Evolutionary conservation across 53 echinoderm and acorn worm genomes (phyloP).

Genomic region (Hippasteria phrygiana): DNA sequence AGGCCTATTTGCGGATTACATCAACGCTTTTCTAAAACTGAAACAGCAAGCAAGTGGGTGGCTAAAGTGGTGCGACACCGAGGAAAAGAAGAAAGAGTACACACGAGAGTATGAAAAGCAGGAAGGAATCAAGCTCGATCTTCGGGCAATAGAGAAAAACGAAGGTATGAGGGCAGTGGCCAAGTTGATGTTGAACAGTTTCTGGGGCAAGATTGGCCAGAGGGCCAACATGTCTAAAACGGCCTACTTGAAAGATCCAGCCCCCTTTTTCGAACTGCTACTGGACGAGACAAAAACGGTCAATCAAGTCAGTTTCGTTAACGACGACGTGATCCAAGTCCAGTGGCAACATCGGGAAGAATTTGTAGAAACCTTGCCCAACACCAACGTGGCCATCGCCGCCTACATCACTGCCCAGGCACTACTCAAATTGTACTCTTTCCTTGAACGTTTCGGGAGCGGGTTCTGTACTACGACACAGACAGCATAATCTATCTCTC

Average conservation of each 20-base stretch:
- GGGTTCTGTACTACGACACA: constrained; percentile 38
- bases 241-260: not conserved
- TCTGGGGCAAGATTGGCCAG: constrained; percentile 55
- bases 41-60: not conserved
- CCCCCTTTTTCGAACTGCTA: not conserved
- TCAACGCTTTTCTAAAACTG: not conserved
- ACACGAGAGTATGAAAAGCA: not conserved
- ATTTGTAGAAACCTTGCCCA: no score
- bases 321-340: constrained; percentile 19
- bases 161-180: constrained; percentile 13
- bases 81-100: not conserved
- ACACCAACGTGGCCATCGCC: constrained; percentile 39
- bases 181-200: constrained; percentile 4
- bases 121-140: constrained; percentile 43
- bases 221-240: constrained; percentile 4
- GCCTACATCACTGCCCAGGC: constrained; percentile 29
- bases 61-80: not conserved
- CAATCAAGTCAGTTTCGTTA: not conserved
- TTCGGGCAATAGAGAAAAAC: not conserved
- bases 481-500: constrained; percentile 27
- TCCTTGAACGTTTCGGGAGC: not conserved
- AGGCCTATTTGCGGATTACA: constrained; percentile 31
- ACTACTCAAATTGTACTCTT: not conserved
- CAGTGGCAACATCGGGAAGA: constrained; percentile 44
- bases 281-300: not conserved